Evolutionary conservation across 2,888 invertebrate genomes (phyloP).

Genomic region (Pharmacophagus antenor): DNA sequence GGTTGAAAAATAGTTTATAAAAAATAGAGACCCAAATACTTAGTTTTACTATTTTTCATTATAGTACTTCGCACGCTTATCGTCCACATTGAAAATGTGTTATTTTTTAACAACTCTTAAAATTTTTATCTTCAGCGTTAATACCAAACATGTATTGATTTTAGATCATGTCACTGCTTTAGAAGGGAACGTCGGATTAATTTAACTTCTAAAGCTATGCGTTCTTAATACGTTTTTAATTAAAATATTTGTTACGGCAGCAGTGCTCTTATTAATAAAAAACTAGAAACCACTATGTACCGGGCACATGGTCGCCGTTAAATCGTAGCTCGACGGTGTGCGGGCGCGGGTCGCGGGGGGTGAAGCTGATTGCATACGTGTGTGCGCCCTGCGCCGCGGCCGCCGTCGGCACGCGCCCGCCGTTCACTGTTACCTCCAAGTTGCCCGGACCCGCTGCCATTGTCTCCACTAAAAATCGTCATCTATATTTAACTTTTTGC

Average conservation of each 20-base stretch:
- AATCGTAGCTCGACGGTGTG: slow-evolving; percentile 97
- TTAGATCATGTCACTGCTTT: too few species aligned
- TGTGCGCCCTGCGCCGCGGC: slow-evolving; percentile 98
- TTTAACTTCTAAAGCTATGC: too few species aligned
- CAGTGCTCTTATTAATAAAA: background rate
- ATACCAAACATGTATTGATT: too few species aligned
- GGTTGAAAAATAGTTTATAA: too few species aligned
- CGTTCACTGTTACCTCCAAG: slow-evolving; percentile 98
- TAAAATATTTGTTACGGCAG: background rate
- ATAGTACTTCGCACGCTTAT: too few species aligned
- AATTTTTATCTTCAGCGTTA: too few species aligned
- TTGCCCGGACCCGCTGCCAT: slow-evolving; percentile 99
- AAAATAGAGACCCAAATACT: too few species aligned
- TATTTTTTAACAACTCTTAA: too few species aligned
- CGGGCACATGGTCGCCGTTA: slow-evolving; percentile 97
- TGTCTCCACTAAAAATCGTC: slow-evolving; percentile 90
- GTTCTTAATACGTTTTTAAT: too few species aligned
- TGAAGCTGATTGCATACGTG: slow-evolving; percentile 97
- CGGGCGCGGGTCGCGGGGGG: slow-evolving; percentile 93
- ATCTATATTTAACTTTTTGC: background rate
- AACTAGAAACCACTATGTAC: slow-evolving; percentile 55
- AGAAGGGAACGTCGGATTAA: too few species aligned
- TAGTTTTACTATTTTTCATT: too few species aligned
- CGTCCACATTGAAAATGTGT: too few species aligned
- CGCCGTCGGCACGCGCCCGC: slow-evolving; percentile 97